Conservation (phyloP, 2,888 invertebrate species). For the Xylota sylvarum region DNA sequence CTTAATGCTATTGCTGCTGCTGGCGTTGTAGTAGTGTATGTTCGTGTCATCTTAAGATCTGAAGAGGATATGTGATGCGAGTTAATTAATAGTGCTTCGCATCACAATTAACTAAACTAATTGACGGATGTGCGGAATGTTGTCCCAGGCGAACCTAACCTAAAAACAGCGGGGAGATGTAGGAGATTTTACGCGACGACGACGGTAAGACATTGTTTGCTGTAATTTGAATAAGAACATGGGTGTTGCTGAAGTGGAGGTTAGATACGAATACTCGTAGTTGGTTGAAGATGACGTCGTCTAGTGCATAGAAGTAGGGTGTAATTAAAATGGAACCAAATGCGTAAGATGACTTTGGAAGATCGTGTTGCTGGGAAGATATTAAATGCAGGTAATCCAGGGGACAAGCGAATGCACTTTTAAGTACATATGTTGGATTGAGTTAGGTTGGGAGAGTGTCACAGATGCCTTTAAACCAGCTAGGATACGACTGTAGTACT, state of each 20-base stretch:
- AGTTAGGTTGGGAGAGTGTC: no score
- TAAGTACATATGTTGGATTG: no score
- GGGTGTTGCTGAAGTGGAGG: conserved; percentile 5
- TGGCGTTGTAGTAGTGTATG: conserved; percentile 19
- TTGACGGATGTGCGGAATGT: conserved; percentile 66
- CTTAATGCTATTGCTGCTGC: conserved; percentile 5
- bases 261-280: background rate
- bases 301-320: background rate
- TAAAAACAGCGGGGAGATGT: background rate
- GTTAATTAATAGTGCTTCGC: conserved; percentile 72
- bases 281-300: background rate
- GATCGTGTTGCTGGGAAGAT: no score
- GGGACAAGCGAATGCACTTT: no score
- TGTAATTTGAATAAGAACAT: conserved; percentile 17
- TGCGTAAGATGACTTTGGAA: background rate
- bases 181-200: background rate
- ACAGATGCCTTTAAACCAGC: no score
- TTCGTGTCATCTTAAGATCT: conserved; percentile 54
- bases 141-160: conserved; percentile 18
- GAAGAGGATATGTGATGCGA: conserved; percentile 45
- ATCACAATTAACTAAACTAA: conserved; percentile 73
- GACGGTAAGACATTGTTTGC: background rate
- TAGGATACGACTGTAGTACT: no score
- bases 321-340: conserved; percentile 27
- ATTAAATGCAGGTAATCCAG: no score